These are phyloP conservation scores for Aplodontia rufa DNA, from an alignment of 2,113 vertebrate genomes.

Conservation along the genomic window DNA sequence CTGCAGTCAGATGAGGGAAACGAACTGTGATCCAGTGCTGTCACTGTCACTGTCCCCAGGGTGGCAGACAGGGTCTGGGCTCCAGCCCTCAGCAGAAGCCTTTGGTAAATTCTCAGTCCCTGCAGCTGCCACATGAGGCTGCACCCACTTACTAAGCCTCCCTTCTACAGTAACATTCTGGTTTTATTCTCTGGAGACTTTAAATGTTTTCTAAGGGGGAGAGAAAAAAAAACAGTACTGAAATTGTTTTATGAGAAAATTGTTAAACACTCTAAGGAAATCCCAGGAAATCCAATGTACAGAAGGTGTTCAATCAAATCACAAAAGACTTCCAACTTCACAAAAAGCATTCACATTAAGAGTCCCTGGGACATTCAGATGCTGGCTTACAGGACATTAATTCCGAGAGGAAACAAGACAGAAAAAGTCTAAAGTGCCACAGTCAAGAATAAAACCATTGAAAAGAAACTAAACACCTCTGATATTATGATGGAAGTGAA, in stretches of 20 bases:
- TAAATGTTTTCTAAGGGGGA: not conserved
- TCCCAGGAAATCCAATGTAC: not conserved
- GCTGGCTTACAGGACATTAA: not conserved
- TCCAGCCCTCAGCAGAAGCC: too few species aligned
- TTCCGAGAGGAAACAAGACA: not conserved
- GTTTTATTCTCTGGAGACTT: not conserved
- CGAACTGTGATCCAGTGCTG: too few species aligned
- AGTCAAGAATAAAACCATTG: not conserved
- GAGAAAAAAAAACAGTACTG: not conserved
- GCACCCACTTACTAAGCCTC: not conserved
- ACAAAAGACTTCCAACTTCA: not conserved
- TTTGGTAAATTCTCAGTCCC: not conserved
- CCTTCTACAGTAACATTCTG: not conserved
- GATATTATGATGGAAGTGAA: not conserved
- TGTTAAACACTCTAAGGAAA: not conserved
- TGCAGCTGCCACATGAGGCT: not conserved
- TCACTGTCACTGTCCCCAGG: too few species aligned
- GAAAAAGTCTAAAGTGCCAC: not conserved
- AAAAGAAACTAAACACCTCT: slow-evolving; percentile 13
- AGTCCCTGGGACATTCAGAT: not conserved
- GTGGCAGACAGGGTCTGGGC: too few species aligned
- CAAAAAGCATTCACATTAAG: not conserved
- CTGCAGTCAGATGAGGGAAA: too few species aligned
- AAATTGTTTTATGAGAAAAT: not conserved
- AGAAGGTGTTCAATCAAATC: not conserved